Conservation (phyloP, 1,140 invertebrate genomes). For the Scylla paramamosain region DNA sequence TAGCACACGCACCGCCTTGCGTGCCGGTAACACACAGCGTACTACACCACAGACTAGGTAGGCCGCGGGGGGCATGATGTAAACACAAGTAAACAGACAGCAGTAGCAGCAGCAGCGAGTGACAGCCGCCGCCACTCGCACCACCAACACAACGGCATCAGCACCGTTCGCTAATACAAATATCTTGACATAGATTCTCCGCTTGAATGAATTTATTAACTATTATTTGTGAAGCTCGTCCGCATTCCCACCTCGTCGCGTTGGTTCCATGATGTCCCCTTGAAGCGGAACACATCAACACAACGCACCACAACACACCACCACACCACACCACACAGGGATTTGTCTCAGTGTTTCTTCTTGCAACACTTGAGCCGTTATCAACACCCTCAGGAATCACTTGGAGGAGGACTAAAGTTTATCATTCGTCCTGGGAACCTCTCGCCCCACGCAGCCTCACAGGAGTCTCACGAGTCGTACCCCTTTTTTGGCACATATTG, state of each 20-base stretch:
- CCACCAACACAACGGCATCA: not conserved
- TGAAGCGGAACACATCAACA: not conserved
- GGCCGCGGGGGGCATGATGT: not conserved
- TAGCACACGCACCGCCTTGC: no score
- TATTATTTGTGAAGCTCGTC: not conserved
- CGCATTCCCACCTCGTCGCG: not conserved
- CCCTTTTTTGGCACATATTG: not conserved
- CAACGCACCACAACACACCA: not conserved
- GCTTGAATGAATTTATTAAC: not conserved
- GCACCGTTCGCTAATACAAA: not conserved
- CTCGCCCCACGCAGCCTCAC: not conserved
- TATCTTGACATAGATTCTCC: slow-evolving; percentile 1
- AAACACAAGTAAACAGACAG: not conserved
- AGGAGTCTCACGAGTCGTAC: not conserved
- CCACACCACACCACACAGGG: not conserved
- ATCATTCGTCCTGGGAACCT: not conserved
- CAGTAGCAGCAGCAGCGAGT: not conserved
- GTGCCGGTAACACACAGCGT: no score
- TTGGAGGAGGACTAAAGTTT: not conserved
- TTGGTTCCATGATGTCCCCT: no score
- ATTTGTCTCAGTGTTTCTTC: not conserved
- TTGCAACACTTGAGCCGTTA: not conserved
- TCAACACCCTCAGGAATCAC: not conserved
- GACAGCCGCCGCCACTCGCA: not conserved
- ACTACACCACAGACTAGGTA: not conserved